Conservation (phyloP, 2,797 vertebrate genomes). For the Alcedo atthis region DNA sequence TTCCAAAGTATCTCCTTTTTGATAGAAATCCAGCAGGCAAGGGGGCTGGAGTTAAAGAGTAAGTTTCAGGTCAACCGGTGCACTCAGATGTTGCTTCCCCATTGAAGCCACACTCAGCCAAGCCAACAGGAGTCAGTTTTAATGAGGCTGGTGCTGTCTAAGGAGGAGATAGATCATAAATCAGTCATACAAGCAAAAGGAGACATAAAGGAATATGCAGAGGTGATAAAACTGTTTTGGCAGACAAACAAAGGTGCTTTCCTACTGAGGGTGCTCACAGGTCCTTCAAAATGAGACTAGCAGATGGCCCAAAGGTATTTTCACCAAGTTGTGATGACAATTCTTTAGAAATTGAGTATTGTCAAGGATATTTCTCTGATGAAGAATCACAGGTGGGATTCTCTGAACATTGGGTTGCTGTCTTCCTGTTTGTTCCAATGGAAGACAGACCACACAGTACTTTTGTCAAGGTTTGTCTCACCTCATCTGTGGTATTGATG, state of each 20-base stretch:
- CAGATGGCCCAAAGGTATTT: conserved; percentile 71
- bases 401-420: background rate
- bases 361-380: background rate
- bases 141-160: conserved; percentile 59
- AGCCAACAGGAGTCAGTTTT: conserved; percentile 65
- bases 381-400: background rate
- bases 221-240: conserved; percentile 22
- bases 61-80: background rate
- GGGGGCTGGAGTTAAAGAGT: conserved; percentile 29
- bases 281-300: background rate
- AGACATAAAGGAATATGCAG: background rate
- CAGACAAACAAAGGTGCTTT: conserved; percentile 57
- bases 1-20: conserved; percentile 11
- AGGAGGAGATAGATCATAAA: conserved; percentile 20
- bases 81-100: background rate
- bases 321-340: conserved; percentile 83
- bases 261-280: conserved; percentile 72
- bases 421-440: background rate
- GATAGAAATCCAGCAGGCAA: conserved; percentile 45
- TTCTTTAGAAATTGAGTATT: conserved; percentile 57
- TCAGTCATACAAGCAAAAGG: conserved; percentile 16
- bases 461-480: background rate
- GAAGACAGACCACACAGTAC: background rate
- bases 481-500: background rate
- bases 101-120: background rate